Percentiles rank a stretch among this genome's conserved stretches.
phyloP scores from a whole-genome alignment of 1,140 invertebrate species.

The Pseudomyrmex cubaensis region DNA sequence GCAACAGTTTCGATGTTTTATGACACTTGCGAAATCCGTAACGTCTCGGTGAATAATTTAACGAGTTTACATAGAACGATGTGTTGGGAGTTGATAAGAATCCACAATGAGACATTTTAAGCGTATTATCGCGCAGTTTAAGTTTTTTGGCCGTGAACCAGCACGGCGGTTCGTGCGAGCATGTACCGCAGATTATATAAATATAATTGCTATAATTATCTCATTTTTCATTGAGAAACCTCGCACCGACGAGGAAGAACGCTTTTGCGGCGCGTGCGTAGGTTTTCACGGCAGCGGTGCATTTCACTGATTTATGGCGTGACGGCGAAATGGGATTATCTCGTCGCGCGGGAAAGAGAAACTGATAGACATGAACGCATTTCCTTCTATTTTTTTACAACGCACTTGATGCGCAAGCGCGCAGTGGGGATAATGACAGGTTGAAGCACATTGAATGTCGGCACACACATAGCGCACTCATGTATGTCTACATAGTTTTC shows the following conservation, averaged over 20 bases:
- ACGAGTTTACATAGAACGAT: not conserved
- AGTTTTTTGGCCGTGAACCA: not conserved
- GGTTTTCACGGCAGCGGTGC: constrained; percentile 2
- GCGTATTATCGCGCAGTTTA: too few relatives aligned
- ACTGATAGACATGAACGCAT: constrained; percentile 27
- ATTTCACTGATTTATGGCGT: constrained; percentile 38
- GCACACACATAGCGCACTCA: not conserved
- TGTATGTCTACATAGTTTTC: not conserved
- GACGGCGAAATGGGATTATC: constrained; percentile 35
- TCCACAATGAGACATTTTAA: too few relatives aligned
- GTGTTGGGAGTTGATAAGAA: too few relatives aligned
- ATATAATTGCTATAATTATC: constrained; percentile 39
- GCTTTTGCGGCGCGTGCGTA: constrained; percentile 4
- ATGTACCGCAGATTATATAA: constrained; percentile 28
- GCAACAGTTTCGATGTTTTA: not conserved
- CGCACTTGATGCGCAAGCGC: not conserved
- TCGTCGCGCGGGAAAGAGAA: constrained; percentile 36
- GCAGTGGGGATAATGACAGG: not conserved
- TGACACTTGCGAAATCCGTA: not conserved
- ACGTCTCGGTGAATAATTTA: not conserved
- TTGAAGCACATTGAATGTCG: not conserved
- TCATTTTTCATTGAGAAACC: constrained; percentile 13
- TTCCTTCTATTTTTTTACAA: constrained; percentile 1
- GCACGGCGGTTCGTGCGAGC: not conserved
- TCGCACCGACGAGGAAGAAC: not conserved